Conservation (phyloP, 2,888 invertebrate species). For the Acanthococcus lagerstroemiae region DNA sequence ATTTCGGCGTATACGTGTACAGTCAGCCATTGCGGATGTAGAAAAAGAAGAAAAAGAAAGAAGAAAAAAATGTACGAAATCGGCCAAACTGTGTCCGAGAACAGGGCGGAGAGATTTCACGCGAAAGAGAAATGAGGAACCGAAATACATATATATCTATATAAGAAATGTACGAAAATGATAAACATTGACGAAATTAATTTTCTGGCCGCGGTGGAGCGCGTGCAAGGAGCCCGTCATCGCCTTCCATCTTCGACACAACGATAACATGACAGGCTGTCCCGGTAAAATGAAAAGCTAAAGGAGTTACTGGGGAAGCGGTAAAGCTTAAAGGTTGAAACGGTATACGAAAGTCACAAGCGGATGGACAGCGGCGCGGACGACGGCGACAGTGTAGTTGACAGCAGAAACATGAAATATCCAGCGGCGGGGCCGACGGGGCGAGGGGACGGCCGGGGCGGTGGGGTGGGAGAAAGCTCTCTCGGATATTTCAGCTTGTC, state of each 20-base stretch:
- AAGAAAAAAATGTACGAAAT: background rate
- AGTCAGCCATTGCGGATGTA: too few relatives aligned
- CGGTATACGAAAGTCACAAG: conserved; percentile 17
- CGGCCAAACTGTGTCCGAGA: background rate
- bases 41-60: background rate
- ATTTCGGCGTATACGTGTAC: background rate
- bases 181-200: conserved; percentile 8
- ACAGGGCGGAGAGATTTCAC: background rate
- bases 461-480: background rate
- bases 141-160: too few relatives aligned
- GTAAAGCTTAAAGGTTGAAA: conserved; percentile 19
- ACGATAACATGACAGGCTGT: conserved; percentile 29
- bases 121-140: background rate
- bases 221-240: background rate
- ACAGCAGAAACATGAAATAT: conserved; percentile 29
- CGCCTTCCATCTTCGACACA: conserved; percentile 26
- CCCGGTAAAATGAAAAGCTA: conserved; percentile 25
- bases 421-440: background rate
- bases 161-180: background rate
- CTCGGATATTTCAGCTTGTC: conserved; percentile 29
- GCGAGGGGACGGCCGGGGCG: background rate
- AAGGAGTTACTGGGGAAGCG: background rate
- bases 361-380: conserved; percentile 23
- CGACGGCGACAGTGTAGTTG: conserved; percentile 28
- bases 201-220: background rate